Percentiles rank a stretch among this genome's conserved stretches.
phyloP scores from a whole-genome alignment of 53 echinoderm and acorn worm species.

The Luidia sarsii region DNA sequence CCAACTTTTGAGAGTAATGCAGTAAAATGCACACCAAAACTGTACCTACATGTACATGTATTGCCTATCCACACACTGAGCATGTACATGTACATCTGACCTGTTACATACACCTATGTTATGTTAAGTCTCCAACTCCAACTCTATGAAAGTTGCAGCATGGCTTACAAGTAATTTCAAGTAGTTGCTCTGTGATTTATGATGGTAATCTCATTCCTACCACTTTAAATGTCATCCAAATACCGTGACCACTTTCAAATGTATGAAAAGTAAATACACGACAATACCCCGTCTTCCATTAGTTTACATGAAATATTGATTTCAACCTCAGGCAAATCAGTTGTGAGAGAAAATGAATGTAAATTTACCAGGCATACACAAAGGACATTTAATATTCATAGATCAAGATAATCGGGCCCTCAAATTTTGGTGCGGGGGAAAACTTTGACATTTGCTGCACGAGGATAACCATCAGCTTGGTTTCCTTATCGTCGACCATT shows the following conservation, averaged over 20 bases:
- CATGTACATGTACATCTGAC: too few relatives aligned
- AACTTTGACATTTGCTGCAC: constrained; percentile 7
- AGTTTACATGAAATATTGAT: constrained; percentile 37
- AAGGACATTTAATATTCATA: constrained; percentile 36
- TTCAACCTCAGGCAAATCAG: constrained; percentile 32
- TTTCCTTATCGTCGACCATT: too few relatives aligned
- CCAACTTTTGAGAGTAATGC: too few relatives aligned
- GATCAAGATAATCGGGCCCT: constrained; percentile 22
- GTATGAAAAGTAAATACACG: constrained; percentile 10
- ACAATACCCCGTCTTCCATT: constrained; percentile 6
- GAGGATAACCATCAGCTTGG: constrained; percentile 14
- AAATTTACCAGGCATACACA: background rate
- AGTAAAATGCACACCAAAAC: too few relatives aligned
- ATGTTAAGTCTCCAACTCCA: too few relatives aligned
- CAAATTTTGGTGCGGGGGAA: background rate
- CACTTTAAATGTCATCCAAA: background rate
- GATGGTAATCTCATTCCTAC: too few relatives aligned
- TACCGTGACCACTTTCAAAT: background rate
- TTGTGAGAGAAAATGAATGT: constrained; percentile 8
- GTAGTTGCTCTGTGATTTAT: too few relatives aligned
- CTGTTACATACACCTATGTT: too few relatives aligned
- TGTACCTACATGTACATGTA: too few relatives aligned
- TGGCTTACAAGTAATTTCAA: too few relatives aligned
- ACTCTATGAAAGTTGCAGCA: too few relatives aligned
- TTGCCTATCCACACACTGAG: too few relatives aligned